Base-by-base conservation (phyloP, 2,113 vertebrate species). In the Indicator indicator region DNA sequence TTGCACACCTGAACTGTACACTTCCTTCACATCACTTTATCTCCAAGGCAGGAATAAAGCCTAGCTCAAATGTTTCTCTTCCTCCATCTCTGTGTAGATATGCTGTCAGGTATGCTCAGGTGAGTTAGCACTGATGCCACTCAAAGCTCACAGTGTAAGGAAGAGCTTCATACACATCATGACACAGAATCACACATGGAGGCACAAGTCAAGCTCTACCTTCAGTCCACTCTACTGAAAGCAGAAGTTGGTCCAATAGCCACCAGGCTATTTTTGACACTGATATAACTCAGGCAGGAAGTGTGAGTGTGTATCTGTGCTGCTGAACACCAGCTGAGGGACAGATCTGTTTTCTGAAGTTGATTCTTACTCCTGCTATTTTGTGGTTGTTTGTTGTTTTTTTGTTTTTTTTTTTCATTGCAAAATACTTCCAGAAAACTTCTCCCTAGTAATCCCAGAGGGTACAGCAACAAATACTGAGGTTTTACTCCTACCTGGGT, bases 261-360 rank as follows among this genome's bases (percentile, higher is more conserved):
- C 78, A 83, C 3, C 16, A n/a, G 60, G 44, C 75, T 94, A 56
- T 91, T 95, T 95, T 91, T 89, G 72, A 91, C 83, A 74, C 64
- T 26, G 26, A 52, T 80, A 48, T 27, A 92, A 80, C 52, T 74
- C 21, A 36, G 88, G 71, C 84, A 95, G 93, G 89, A 95, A 93
- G 56, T 52, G 32, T 18, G 23, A 88, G 27, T 9, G 4, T 46
- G 6, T 90, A 28, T 73, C 75, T 83, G 71, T 56, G 88, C 91
- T 88, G 65, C 85, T 95, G 82, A 88, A 48, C 72, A 89, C 69
- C 78, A 94, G 15, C 60, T 79, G 86, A 94, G 64, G 40, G 72
- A 38, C 46, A 72, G 91, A 89, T 72, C 71, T 89, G 36, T 76
- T 83, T 90, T 94, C 60, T 62, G 40, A 72, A 89, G 46, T 68